A percentile compares a stretch with the other conserved stretches of the same genome.
phyloP scores from a whole-genome alignment of 2,888 invertebrate genomes.

The Unio delphinus region DNA sequence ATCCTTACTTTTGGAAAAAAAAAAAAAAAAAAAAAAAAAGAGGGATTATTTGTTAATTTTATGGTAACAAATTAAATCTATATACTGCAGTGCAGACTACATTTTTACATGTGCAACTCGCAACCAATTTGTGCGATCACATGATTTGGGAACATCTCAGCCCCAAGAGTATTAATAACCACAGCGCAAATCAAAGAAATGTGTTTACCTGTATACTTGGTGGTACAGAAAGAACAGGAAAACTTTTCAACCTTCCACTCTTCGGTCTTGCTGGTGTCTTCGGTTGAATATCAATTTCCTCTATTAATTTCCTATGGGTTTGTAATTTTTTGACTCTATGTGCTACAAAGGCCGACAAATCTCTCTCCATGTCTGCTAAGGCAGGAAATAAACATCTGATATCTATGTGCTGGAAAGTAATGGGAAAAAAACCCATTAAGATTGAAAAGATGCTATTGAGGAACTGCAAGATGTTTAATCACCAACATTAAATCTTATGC shows the following conservation, averaged over 20 bases:
- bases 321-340: slow-evolving; percentile 85
- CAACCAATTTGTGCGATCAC: no score
- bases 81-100: no score
- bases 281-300: slow-evolving; percentile 78
- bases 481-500: no score
- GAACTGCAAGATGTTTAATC: no score
- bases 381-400: slow-evolving; percentile 55
- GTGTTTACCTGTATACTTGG: slow-evolving; percentile 34
- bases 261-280: slow-evolving; percentile 77
- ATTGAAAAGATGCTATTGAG: neutral
- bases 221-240: slow-evolving; percentile 72
- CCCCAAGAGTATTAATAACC: no score
- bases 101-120: no score
- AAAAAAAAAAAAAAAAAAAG: no score
- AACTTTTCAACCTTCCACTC: slow-evolving; percentile 79
- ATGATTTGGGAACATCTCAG: no score
- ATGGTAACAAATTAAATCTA: no score
- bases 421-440: neutral
- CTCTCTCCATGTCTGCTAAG: slow-evolving; percentile 78
- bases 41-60: no score
- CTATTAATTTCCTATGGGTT: slow-evolving; percentile 81
- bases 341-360: slow-evolving; percentile 86
- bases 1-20: no score
- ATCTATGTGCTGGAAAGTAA: slow-evolving; percentile 49
- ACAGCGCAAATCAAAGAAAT: no score